Percentiles rank a stretch among this genome's conserved stretches.
phyloP scores from a whole-genome alignment of 2,888 invertebrate genomes.

The Nephrocerus scutellatus region DNA sequence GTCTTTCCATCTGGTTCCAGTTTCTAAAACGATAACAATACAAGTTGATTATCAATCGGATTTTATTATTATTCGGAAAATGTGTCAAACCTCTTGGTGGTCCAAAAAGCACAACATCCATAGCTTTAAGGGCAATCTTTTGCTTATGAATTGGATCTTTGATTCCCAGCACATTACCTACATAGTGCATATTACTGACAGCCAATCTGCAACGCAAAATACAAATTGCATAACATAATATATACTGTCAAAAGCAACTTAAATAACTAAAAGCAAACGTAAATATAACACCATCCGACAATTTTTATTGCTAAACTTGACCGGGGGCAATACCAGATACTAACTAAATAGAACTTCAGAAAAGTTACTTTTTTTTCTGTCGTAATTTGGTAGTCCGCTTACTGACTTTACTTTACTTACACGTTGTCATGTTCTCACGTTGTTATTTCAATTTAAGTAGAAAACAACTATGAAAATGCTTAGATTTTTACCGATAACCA shows the following conservation, averaged over 20 bases:
- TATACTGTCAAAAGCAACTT: background rate
- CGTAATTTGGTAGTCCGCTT: no score
- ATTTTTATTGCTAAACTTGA: background rate
- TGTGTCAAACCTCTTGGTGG: constrained; percentile 79
- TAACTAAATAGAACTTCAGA: no score
- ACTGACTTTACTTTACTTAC: no score
- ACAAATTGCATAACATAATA: no score
- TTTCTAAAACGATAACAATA: no score
- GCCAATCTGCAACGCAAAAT: constrained; percentile 66
- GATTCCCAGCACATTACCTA: constrained; percentile 82
- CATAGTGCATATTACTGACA: constrained; percentile 85
- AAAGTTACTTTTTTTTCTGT: no score
- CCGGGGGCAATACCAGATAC: background rate
- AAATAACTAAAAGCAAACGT: background rate
- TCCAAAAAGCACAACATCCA: constrained; percentile 98
- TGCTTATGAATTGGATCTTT: constrained; percentile 98
- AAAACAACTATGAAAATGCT: no score
- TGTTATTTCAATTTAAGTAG: no score
- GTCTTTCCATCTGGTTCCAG: constrained; percentile 81
- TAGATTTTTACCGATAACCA: no score
- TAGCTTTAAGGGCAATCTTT: constrained; percentile 93
- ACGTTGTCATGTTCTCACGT: no score
- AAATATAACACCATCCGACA: no score
- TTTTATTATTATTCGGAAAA: background rate
- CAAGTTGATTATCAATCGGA: background rate